Evolutionary conservation across 2,113 vertebrate species (phyloP), one percentile per base, ranked within the genome.

Genomic region (Ploceus nigricollis): DNA sequence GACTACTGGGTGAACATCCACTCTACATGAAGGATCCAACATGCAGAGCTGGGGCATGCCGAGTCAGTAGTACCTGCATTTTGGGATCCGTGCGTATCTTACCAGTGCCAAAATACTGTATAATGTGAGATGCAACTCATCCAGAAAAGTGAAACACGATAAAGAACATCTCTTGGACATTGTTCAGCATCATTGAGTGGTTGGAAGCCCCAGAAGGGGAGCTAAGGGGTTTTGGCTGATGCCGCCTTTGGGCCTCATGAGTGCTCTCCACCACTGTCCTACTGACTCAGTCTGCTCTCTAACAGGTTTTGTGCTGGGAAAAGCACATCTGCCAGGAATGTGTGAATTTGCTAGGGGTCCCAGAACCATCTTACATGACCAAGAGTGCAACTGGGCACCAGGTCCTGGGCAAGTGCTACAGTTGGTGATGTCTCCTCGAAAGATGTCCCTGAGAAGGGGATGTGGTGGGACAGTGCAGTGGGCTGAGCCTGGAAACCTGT

Each of bases 21-120:
- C 64, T 1, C 0, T 33, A 16, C 12, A 1, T 3, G 0, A 53
- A 66, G 30, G 51, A 47, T 30, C 44, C 8, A 28, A 1, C 14
- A 3, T 13, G 28, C 35, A 79, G 53, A 76, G 57, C 40, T 5
- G 2, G 23, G 27, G 28, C 37, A 11, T 19, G n/a, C 39, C 0
- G 0, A 25, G 22, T 42, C 12, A 5, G 75, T 51, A 28, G 23
- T 58, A 30, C 45, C 37, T 72, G 47, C 4, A 7, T 56, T 93
- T 87, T 73, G 51, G 77, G 47, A 89, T 54, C 42, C 53, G 30
- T 35, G 12, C 1, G 0, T 78, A 23, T 7, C 23, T 51, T 27
- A 22, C 6, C 22, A 12, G 42, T 63, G 72, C 47, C 68, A 82
- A 71, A 87, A 91, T 58, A 33, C 42, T 5, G 0, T 35, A 21